Evolutionary conservation across 1,140 invertebrate genomes (phyloP).

Genomic region (Magallana gigas): DNA sequence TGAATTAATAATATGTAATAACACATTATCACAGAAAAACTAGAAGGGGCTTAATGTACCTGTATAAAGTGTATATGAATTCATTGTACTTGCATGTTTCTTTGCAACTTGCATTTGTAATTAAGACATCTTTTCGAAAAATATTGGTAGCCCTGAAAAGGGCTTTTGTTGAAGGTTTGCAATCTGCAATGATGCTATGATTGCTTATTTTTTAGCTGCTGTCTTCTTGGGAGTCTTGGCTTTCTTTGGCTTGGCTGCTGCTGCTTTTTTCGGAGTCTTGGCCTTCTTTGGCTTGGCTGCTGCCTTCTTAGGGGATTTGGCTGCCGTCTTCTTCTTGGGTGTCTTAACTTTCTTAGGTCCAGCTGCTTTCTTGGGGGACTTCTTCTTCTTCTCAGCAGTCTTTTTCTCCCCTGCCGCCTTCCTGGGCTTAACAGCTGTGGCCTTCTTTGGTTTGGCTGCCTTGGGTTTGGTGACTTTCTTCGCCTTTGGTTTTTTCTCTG

Average conservation of each 20-base stretch:
- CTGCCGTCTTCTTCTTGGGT: conserved; percentile 27
- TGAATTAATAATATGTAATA: too few relatives aligned
- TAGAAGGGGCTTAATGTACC: too few relatives aligned
- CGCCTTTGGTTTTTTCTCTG: conserved; percentile 59
- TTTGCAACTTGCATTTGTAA: background rate
- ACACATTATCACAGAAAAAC: too few relatives aligned
- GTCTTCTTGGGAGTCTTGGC: conserved; percentile 61
- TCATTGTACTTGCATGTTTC: background rate
- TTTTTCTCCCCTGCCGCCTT: conserved; percentile 53
- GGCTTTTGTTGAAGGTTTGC: conserved; percentile 11
- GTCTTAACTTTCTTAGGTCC: conserved; percentile 65
- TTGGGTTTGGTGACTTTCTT: conserved; percentile 70
- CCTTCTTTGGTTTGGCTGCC: conserved; percentile 53
- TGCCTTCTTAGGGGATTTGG: conserved; percentile 60
- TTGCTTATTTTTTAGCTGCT: conserved; percentile 12
- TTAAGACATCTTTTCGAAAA: conserved; percentile 36
- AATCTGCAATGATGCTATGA: background rate
- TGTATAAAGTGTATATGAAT: too few relatives aligned
- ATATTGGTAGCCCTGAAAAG: conserved; percentile 48
- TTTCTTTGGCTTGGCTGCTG: background rate
- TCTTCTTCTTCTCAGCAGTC: conserved; percentile 59
- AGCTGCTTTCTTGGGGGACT: conserved; percentile 53
- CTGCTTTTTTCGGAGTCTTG: background rate
- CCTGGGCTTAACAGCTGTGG: conserved; percentile 55
- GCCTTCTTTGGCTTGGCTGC: conserved; percentile 40